These are phyloP conservation scores for Motacilla alba DNA, from an alignment of 2,113 vertebrate species.

Conservation along the genomic window DNA sequence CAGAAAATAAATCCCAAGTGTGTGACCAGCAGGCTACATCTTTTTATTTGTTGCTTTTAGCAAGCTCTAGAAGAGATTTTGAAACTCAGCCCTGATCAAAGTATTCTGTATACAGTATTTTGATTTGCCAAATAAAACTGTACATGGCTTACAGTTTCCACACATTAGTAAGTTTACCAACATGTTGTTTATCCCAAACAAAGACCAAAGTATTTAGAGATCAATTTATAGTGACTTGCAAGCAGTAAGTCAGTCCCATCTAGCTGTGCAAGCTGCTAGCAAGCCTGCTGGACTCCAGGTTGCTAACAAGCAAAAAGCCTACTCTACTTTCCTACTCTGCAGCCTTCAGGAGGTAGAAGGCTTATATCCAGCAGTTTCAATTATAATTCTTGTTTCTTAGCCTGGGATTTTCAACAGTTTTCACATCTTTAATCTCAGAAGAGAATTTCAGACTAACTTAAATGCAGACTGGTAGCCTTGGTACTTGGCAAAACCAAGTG, in stretches of 20 bases:
- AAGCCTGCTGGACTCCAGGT: neutral
- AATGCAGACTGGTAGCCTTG: neutral
- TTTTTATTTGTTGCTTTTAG: constrained; percentile 37
- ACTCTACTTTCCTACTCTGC: neutral
- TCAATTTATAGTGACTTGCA: neutral
- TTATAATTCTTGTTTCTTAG: neutral
- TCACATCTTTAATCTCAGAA: neutral
- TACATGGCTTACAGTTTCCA: neutral
- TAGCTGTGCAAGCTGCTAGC: neutral
- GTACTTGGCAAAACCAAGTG: neutral
- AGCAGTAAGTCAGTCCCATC: neutral
- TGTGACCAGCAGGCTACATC: constrained; percentile 6
- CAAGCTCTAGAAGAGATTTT: neutral
- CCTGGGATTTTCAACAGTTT: neutral
- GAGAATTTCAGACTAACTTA: neutral
- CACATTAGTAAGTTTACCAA: neutral
- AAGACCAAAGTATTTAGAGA: neutral
- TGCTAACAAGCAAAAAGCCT: neutral
- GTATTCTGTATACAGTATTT: neutral
- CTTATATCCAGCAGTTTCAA: neutral
- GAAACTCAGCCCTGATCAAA: neutral
- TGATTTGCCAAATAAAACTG: neutral
- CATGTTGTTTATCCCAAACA: neutral
- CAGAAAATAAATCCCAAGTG: constrained; percentile 13
- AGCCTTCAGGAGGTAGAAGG: neutral